Conservation (phyloP, 2,797 vertebrate species). For the Sphenodon punctatus region DNA sequence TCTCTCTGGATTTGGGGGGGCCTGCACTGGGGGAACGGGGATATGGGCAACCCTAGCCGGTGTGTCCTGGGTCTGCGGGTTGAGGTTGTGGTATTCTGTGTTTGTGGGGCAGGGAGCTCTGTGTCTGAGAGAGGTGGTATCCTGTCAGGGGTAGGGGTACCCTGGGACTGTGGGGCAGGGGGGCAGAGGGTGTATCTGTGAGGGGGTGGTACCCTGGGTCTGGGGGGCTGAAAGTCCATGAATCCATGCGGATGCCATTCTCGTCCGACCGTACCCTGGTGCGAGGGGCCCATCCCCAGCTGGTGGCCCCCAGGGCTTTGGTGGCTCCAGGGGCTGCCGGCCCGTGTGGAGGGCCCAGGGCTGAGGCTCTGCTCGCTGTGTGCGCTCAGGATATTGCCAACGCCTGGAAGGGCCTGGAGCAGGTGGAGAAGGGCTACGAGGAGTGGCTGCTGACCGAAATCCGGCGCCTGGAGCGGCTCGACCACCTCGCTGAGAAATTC, state of each 20-base stretch:
- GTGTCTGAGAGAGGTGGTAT: no score
- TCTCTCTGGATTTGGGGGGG: no score
- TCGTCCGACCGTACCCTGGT: no score
- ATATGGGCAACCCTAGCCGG: neutral
- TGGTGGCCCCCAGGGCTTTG: neutral
- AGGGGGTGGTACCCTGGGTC: neutral
- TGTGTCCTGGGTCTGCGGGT: neutral
- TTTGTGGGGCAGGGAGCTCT: no score
- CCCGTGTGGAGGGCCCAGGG: no score
- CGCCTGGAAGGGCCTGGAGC: constrained; percentile 89
- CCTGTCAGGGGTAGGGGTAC: no score
- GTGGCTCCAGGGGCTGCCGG: neutral
- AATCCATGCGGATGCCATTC: no score
- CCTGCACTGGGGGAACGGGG: neutral
- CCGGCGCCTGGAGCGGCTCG: constrained; percentile 87
- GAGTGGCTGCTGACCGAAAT: constrained; percentile 93
- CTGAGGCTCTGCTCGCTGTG: neutral
- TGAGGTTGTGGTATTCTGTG: neutral
- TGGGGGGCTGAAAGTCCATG: no score
- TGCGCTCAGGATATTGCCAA: constrained; percentile 86
- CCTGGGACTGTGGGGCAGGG: no score
- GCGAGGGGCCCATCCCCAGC: neutral
- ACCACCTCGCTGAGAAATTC: constrained; percentile 92
- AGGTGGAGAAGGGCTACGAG: constrained; percentile 90
- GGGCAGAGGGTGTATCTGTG: no score